These are phyloP conservation scores for Pitangus sulphuratus DNA, from an alignment of 2,797 vertebrate species.

Conservation along the genomic window DNA sequence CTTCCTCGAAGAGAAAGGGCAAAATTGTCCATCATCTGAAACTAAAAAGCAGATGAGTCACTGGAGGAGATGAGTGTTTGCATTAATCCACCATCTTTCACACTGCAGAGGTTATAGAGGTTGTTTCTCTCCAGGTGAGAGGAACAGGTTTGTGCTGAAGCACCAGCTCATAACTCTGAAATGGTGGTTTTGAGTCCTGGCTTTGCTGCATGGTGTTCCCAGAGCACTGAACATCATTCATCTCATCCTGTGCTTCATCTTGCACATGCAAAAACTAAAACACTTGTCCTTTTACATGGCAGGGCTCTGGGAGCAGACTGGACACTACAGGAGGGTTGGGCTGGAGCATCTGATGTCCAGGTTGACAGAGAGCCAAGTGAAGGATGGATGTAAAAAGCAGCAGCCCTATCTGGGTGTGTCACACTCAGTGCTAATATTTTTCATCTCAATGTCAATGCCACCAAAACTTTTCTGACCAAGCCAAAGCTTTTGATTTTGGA, in stretches of 20 bases:
- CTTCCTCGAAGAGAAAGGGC: neutral
- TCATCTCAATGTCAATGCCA: neutral
- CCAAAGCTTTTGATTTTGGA: neutral
- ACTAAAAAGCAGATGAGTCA: neutral
- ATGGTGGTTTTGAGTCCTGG: neutral
- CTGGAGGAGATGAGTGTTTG: neutral
- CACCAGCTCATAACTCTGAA: neutral
- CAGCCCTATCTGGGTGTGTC: neutral
- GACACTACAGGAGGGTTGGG: neutral
- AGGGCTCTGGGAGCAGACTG: neutral
- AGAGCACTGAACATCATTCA: neutral
- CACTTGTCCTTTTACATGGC: neutral
- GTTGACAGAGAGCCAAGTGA: neutral
- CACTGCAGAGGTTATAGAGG: neutral
- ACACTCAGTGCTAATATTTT: neutral
- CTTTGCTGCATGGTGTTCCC: neutral
- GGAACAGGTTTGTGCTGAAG: neutral
- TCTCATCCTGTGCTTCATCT: neutral
- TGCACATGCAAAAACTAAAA: neutral
- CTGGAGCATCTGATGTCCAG: neutral
- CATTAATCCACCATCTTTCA: neutral
- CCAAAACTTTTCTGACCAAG: neutral
- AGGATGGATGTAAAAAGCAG: neutral
- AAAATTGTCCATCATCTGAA: neutral
- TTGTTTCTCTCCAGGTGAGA: neutral